phyloP scores from a whole-genome alignment of 2,113 vertebrate genomes.

The Neopipo cinnamomea region DNA sequence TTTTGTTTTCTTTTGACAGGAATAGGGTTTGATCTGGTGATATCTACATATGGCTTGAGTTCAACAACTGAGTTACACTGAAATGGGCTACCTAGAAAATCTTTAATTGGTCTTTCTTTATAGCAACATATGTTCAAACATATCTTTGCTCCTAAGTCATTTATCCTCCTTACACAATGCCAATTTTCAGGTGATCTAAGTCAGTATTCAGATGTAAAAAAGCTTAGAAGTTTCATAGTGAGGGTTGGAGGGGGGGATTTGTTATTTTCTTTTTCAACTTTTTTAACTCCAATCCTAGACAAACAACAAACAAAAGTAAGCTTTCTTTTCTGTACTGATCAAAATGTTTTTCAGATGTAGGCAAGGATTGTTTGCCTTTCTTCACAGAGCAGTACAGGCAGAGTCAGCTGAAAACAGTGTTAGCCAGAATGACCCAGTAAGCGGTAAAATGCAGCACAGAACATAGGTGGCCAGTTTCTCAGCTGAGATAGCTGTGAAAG shows the following conservation, averaged over 20 bases:
- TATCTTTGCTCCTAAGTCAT: background rate
- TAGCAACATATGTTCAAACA: background rate
- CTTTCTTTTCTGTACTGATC: background rate
- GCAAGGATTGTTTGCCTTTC: background rate
- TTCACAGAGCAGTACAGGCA: background rate
- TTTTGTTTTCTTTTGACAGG: background rate
- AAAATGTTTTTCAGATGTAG: background rate
- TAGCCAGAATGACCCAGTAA: background rate
- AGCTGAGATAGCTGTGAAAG: background rate
- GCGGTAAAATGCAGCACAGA: background rate
- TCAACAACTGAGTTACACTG: background rate
- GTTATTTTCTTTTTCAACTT: background rate
- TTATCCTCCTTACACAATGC: background rate
- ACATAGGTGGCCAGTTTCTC: background rate
- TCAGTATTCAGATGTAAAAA: background rate
- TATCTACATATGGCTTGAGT: background rate
- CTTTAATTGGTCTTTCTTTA: background rate
- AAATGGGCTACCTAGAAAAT: background rate
- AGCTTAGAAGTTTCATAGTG: background rate
- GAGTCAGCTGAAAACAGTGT: background rate
- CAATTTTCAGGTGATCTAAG: background rate
- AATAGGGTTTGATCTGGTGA: background rate
- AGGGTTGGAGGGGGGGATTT: fast-evolving
- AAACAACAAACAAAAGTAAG: background rate
- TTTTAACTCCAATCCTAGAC: background rate